Evolutionary conservation across 2,113 vertebrate genomes (phyloP), one percentile per base, ranked within the genome.

Genomic region (Datnioides undecimradiatus): DNA sequence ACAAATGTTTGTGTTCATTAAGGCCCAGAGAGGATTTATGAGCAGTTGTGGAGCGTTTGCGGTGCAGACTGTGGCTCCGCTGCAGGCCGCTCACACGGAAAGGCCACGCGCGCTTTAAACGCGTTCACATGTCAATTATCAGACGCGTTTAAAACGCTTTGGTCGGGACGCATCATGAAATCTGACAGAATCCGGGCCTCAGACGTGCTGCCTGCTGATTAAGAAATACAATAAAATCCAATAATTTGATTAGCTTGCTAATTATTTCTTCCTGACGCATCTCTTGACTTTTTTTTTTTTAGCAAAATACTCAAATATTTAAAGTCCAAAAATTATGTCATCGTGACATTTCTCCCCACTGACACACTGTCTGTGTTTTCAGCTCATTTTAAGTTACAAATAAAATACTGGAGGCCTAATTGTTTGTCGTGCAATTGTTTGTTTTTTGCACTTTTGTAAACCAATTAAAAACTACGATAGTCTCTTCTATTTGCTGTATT

Each of bases 21-120:
- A 74, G 79, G 79, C 86, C 79, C n/a, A 1, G 1, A 13, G 41
- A 31, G 16, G 6, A 0, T 27, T 41, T 5, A 5, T 12, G n/a
- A n/a, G n/a, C n/a, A n/a, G n/a, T n/a, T n/a, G n/a, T n/a, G n/a
- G n/a, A n/a, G n/a, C n/a, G n/a, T n/a, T n/a, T n/a, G n/a, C n/a
- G 46, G 23, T n/a, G 60, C 38, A 58, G 76, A 33, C 29, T 23
- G 27, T 8, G 6, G 29, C 64, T 69, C 29, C 67, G 9, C 68
- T 55, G 45, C 27, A 84, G 83, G 86, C 83, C 86, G 71, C 80
- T 23, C 45, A 1, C 69, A 19, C 5, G 17, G 63, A 33, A 66
- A 83, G 78, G 76, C 68, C 88, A 82, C 58, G 63, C 46, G 63
- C 31, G 52, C 54, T 13, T 10, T 31, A 23, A 1, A 27, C 41